A percentile compares a stretch with the other conserved stretches of the same genome.
These are phyloP conservation scores for Chanos chanos DNA, from an alignment of 2,797 vertebrate genomes.

Conservation along the genomic window DNA sequence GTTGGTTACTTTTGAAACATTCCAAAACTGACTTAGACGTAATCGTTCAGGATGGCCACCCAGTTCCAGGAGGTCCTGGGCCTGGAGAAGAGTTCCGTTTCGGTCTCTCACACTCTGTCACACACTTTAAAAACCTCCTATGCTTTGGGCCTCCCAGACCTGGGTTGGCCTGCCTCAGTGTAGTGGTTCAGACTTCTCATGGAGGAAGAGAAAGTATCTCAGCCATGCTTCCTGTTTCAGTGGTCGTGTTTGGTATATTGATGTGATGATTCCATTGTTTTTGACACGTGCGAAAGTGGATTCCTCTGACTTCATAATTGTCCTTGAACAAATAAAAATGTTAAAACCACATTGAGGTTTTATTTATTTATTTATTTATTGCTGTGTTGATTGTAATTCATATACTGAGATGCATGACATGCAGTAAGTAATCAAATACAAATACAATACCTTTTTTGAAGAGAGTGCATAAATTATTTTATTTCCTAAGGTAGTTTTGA, in stretches of 20 bases:
- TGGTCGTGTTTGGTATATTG: conserved; percentile 65
- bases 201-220: conserved; percentile 4
- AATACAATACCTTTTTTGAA: not conserved
- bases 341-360: not conserved
- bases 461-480: too few relatives aligned
- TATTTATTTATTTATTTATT: not conserved
- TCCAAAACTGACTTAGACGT: conserved; percentile 44
- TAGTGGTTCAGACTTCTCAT: conserved; percentile 33
- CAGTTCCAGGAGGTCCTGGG: not conserved
- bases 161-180: conserved; percentile 6
- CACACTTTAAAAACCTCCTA: conserved; percentile 6
- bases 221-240: conserved; percentile 44
- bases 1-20: conserved; percentile 47
- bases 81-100: not conserved
- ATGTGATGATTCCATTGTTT: conserved; percentile 67
- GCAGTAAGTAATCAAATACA: too few relatives aligned
- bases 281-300: conserved; percentile 60
- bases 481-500: too few relatives aligned
- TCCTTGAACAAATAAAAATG: conserved; percentile 66
- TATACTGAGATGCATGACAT: too few relatives aligned
- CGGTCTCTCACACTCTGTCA: not conserved
- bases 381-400: not conserved
- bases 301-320: conserved; percentile 62
- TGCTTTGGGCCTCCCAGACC: not conserved
- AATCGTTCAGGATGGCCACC: not conserved